phyloP scores from a whole-genome alignment of 2,888 invertebrate genomes.

The Ichneumon xanthorius region DNA sequence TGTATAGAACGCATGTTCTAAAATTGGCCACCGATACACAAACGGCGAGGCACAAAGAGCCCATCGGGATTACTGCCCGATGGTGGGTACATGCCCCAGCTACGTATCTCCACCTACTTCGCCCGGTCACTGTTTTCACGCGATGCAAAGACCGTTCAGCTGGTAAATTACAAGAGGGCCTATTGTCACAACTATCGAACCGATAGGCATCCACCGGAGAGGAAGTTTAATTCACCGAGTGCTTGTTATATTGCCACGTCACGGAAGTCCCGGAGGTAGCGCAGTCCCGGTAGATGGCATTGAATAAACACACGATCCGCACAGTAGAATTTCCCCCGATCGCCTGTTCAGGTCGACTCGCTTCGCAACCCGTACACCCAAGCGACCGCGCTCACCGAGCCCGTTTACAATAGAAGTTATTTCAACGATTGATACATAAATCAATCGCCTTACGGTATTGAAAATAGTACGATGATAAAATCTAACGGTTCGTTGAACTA shows the following conservation, averaged over 20 bases:
- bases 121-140: slow-evolving; percentile 36
- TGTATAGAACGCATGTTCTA: slow-evolving; percentile 17
- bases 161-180: slow-evolving; percentile 52
- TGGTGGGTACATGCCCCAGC: slow-evolving; percentile 30
- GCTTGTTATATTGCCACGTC: slow-evolving; percentile 57
- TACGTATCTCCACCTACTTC: slow-evolving; percentile 18
- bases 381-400: not conserved
- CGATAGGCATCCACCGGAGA: slow-evolving; percentile 29
- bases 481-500: not conserved
- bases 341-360: slow-evolving; percentile 34
- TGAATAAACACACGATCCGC: slow-evolving; percentile 37
- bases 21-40: slow-evolving; percentile 47
- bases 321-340: slow-evolving; percentile 21
- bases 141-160: slow-evolving; percentile 37
- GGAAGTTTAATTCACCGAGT: slow-evolving; percentile 49
- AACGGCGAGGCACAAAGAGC: slow-evolving; percentile 44
- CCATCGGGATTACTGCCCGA: slow-evolving; percentile 19
- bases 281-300: slow-evolving; percentile 39
- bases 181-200: slow-evolving; percentile 60
- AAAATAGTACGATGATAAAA: not conserved
- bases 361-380: slow-evolving; percentile 14
- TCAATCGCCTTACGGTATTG: not conserved
- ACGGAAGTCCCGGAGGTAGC: slow-evolving; percentile 36
- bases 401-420: not conserved
- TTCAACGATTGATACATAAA: not conserved